Conservation (phyloP, 2,888 invertebrate genomes). For the Cataglyphis cursor region DNA sequence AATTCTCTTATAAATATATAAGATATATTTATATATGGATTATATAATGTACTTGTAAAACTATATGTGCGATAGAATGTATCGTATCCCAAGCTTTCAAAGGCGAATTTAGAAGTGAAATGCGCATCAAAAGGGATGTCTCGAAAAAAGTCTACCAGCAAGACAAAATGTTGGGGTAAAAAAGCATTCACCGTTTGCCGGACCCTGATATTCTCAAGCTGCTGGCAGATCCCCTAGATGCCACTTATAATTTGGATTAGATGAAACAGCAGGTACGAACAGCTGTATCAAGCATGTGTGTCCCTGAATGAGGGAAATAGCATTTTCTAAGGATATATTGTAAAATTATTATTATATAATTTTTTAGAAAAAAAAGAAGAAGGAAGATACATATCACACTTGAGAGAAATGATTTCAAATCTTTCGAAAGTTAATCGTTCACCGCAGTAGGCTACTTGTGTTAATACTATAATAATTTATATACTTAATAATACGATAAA, state of each 20-base stretch:
- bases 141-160: slow-evolving; percentile 5
- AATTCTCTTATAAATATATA: background rate
- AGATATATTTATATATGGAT: background rate
- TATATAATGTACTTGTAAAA: background rate
- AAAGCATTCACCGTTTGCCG: slow-evolving; percentile 30
- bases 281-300: slow-evolving; percentile 25
- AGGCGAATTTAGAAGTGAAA: background rate
- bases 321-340: background rate
- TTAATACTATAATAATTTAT: background rate
- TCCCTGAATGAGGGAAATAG: background rate
- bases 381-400: background rate
- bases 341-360: background rate
- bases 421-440: background rate
- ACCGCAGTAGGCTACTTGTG: background rate
- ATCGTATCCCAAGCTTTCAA: background rate
- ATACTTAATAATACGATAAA: background rate
- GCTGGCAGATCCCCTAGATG: slow-evolving; percentile 26
- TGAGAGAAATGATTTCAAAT: background rate
- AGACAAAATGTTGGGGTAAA: slow-evolving; percentile 28
- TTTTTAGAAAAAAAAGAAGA: background rate
- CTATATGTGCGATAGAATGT: background rate
- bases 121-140: background rate
- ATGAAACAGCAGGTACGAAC: slow-evolving; percentile 40
- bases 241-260: slow-evolving; percentile 49
- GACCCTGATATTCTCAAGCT: slow-evolving; percentile 31